phyloP scores from a whole-genome alignment of 2,888 invertebrate genomes.

The Physocephala rufipes region DNA sequence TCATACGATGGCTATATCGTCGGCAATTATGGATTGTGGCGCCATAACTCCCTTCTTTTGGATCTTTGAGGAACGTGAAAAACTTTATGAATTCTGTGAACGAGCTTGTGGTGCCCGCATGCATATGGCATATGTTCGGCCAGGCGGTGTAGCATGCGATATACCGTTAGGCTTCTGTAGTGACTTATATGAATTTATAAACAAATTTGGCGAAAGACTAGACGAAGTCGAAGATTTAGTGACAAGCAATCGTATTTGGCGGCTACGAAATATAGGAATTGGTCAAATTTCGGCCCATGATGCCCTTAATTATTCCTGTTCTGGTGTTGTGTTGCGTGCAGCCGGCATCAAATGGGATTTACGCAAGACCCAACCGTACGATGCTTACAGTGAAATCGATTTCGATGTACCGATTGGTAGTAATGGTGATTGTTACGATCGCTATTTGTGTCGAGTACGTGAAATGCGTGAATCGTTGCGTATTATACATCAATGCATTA shows the following conservation, averaged over 20 bases:
- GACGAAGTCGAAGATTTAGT: slow-evolving; percentile 87
- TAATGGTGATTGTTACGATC: slow-evolving; percentile 86
- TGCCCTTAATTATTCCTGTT: slow-evolving; percentile 78
- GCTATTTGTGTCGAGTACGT: slow-evolving; percentile 74
- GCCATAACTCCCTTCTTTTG: slow-evolving; percentile 91
- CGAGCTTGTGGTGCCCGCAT: slow-evolving; percentile 83
- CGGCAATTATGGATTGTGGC: slow-evolving; percentile 83
- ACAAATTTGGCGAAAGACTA: slow-evolving; percentile 75
- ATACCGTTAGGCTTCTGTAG: slow-evolving; percentile 80
- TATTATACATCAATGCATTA: slow-evolving; percentile 83
- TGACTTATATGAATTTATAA: slow-evolving; percentile 78
- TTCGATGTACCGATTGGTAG: slow-evolving; percentile 85
- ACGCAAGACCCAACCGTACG: slow-evolving; percentile 83
- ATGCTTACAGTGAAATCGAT: slow-evolving; percentile 82
- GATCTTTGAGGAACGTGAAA: slow-evolving; percentile 90
- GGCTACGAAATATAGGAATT: slow-evolving; percentile 76
- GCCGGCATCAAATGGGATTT: slow-evolving; percentile 90
- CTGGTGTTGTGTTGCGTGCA: slow-evolving; percentile 81
- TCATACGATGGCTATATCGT: slow-evolving; percentile 79
- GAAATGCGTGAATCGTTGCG: slow-evolving; percentile 82
- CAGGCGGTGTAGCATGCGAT: slow-evolving; percentile 82
- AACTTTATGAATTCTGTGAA: slow-evolving; percentile 86
- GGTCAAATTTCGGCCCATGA: slow-evolving; percentile 78
- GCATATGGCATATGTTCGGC: slow-evolving; percentile 83
- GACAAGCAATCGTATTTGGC: slow-evolving; percentile 80